Conservation (phyloP, 2,797 vertebrate genomes). For the Erethizon dorsatum region DNA sequence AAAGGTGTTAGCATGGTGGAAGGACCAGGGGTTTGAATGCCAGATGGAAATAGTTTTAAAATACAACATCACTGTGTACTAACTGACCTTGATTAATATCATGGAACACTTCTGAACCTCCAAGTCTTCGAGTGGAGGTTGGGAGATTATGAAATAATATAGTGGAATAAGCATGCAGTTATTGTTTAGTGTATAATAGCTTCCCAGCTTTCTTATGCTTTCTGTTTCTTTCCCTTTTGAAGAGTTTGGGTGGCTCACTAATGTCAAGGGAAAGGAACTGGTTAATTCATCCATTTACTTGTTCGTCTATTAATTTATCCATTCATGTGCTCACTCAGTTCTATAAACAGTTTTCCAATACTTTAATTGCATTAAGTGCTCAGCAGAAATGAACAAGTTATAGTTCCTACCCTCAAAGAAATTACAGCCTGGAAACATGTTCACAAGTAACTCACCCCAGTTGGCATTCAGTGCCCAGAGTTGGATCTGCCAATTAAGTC, state of each 20-base stretch:
- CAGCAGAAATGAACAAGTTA: not conserved
- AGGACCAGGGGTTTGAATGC: not conserved
- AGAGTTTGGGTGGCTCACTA: not conserved
- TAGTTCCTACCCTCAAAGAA: not conserved
- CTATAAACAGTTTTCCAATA: not conserved
- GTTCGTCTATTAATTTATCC: not conserved
- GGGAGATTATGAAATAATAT: not conserved
- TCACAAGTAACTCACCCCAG: not conserved
- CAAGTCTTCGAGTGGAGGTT: not conserved
- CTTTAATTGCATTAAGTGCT: not conserved
- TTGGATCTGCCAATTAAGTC: not conserved
- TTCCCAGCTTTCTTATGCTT: not conserved
- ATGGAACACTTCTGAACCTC: not conserved
- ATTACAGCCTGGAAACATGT: not conserved
- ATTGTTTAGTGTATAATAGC: not conserved
- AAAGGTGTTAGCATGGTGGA: not conserved
- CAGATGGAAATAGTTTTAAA: not conserved
- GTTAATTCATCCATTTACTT: not conserved
- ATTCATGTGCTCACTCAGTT: not conserved
- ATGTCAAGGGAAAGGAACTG: not conserved
- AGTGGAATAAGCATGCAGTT: not conserved
- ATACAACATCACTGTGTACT: not conserved
- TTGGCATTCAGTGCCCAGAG: not conserved
- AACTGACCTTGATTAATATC: slow-evolving; percentile 20
- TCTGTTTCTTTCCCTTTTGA: not conserved